Percentiles rank a stretch among this genome's conserved stretches.
These are phyloP conservation scores for Synanthedon myopaeformis DNA, from an alignment of 2,888 invertebrate genomes.

Conservation along the genomic window DNA sequence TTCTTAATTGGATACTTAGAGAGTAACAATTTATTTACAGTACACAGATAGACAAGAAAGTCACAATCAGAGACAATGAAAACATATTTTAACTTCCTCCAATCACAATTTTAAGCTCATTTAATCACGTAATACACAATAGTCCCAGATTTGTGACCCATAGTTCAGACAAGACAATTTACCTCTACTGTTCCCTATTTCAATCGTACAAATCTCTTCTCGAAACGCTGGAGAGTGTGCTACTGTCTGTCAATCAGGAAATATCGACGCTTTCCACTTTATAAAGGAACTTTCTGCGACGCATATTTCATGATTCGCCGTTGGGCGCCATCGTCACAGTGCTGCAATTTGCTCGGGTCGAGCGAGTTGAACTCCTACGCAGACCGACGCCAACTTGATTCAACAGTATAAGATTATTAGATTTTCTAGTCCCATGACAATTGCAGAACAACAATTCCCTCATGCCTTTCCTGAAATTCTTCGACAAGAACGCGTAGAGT, in stretches of 20 bases:
- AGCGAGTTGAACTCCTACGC: constrained; percentile 61
- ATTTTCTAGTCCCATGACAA: constrained; percentile 46
- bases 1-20: too few species aligned
- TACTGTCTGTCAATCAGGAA: constrained; percentile 67
- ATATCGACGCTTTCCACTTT: constrained; percentile 53
- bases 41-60: too few species aligned
- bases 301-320: constrained; percentile 61
- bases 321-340: constrained; percentile 65
- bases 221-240: constrained; percentile 52
- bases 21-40: too few species aligned
- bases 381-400: constrained; percentile 53
- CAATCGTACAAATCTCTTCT: constrained; percentile 49
- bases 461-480: constrained; percentile 88
- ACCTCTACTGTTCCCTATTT: constrained; percentile 3
- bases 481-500: constrained; percentile 87
- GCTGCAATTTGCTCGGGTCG: constrained; percentile 67
- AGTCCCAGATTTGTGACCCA: neutral
- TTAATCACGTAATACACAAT: constrained; percentile 28
- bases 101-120: constrained; percentile 32
- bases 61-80: too few species aligned
- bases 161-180: neutral
- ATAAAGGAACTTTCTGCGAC: constrained; percentile 47
- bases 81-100: constrained; percentile 1
- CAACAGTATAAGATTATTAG: constrained; percentile 50
- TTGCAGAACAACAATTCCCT: constrained; percentile 80